phyloP scores from a whole-genome alignment of 2,888 invertebrate species.

The Synanthedon andrenaeformis region DNA sequence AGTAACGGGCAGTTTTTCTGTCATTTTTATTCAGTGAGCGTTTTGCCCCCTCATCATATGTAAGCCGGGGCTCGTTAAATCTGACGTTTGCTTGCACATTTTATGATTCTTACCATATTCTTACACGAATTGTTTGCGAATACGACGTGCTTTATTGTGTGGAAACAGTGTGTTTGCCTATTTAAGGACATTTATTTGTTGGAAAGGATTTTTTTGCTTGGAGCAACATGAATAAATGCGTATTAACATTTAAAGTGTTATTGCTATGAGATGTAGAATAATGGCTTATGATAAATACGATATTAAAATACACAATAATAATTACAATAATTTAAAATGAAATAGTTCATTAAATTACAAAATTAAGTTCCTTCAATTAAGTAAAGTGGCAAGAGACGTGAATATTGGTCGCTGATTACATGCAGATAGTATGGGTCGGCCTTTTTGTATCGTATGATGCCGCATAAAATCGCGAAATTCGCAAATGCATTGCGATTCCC shows the following conservation, averaged over 20 bases:
- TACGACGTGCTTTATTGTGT: background rate
- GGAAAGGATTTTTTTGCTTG: background rate
- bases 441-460: too few species aligned
- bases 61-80: slow-evolving; percentile 1
- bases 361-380: too few species aligned
- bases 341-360: too few species aligned
- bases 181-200: background rate
- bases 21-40: background rate
- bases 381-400: too few species aligned
- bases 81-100: slow-evolving; percentile 1
- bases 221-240: background rate
- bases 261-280: background rate
- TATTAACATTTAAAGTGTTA: background rate
- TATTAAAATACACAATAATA: background rate
- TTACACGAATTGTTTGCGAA: background rate
- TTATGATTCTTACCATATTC: too few species aligned
- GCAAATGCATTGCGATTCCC: too few species aligned
- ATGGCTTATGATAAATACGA: background rate
- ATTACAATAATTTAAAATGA: too few species aligned
- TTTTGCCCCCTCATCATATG: background rate
- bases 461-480: too few species aligned
- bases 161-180: background rate
- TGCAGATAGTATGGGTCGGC: too few species aligned
- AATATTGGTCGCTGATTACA: too few species aligned
- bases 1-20: background rate